Evolutionary conservation across 2,888 invertebrate genomes (phyloP), one percentile per base, ranked within the genome.

Genomic region (Tanypteryx hageni): DNA sequence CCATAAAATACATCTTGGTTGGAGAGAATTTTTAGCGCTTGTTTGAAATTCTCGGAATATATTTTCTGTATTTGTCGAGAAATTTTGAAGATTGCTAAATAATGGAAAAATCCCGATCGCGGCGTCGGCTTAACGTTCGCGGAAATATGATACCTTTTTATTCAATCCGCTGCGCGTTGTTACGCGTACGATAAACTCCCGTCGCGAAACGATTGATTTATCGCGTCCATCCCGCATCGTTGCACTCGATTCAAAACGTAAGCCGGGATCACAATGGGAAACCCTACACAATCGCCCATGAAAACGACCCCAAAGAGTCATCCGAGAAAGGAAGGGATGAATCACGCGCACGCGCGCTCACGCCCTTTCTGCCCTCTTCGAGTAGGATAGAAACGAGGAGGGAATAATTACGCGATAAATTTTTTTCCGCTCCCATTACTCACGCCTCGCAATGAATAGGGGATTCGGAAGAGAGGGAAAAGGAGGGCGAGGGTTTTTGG

Each of bases 391-490:
- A 76, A 76, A 76, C 22, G 76, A 76, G 76, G 68, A 22, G 76
- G 76, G 76, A 76, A 76, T 22, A 76, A 76, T 76, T 76, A 76
- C 76, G 76, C 76, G 76, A 76, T 76, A 76, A 76, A 76, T 76
- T 76, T 76, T 76, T 76, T 76, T 9, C 27, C 76, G 76, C 11
- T 76, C 76, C 76, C 76, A 76, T 76, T 76, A 76, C 22, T 76
- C 76, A 76, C 76, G 27, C 22, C 44, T 44, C 22, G 76, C 76
- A 22, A 76, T 76, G 76, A 76, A 76, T 76, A 76, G 76, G 76
- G 76, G 22, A 27, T 27, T 22, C 11, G 22, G 76, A 27, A 76
- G 76, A 27, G 22, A 27, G 76, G 76, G 13, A 44, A 44, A 44
- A 44, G 44, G 44, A 76, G 76, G 76, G 76, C 76, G 76, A 76